Evolutionary conservation across 2,888 invertebrate species (phyloP), one percentile per base, ranked within the genome.

Genomic region (Eupithecia centaureata): DNA sequence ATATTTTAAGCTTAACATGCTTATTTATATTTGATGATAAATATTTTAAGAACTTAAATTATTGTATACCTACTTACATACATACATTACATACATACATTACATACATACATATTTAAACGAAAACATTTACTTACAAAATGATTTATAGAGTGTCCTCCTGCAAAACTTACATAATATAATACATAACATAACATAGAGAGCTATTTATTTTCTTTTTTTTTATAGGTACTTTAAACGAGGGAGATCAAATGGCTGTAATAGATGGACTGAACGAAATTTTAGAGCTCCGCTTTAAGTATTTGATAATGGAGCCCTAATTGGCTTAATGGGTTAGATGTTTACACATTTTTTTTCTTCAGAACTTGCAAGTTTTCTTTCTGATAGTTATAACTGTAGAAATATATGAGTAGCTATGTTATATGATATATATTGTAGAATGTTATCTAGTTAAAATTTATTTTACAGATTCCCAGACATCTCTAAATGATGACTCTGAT

Each of bases 401-500:
- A n/a, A n/a, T n/a, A n/a, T n/a, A n/a, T n/a, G n/a, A n/a, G n/a
- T n/a, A n/a, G n/a, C n/a, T n/a, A n/a, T n/a, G n/a, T n/a, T n/a
- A n/a, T n/a, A n/a, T n/a, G n/a, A n/a, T n/a, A n/a, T n/a, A n/a
- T n/a, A n/a, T n/a, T n/a, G n/a, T n/a, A n/a, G n/a, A n/a, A n/a
- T n/a, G n/a, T n/a, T n/a, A n/a, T n/a, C n/a, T 35, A 35, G 15
- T 5, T 5, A 35, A 12, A 32, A 10, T 32, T 32, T 5, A 63
- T 56, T 72, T 86, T 85, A 5, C 83, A 94, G 94, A 94, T 81
- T 94, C 94, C 12, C 94, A 94, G 80, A 91, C 91, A 68, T 94
- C 94, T 7, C 82, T 94, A 32, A 94, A 94, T 73, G 94, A 94
- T 58, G 93, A 94, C 77, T 91, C 93, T 2, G 94, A 94, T 71